Evolutionary conservation across 2,888 invertebrate genomes (phyloP).

Genomic region (Plutella xylostella): DNA sequence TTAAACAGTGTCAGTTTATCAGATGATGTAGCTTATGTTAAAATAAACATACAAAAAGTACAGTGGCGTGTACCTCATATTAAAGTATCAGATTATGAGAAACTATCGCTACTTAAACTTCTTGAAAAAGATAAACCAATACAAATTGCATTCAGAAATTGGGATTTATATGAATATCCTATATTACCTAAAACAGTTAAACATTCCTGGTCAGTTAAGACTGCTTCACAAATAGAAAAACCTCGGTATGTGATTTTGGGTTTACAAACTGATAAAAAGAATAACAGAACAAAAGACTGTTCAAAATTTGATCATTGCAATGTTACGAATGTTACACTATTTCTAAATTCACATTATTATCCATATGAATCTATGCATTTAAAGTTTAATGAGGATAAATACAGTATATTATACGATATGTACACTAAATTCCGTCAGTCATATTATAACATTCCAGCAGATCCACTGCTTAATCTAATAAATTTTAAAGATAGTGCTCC

Average conservation of each 20-base stretch:
- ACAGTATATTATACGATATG: too few species aligned
- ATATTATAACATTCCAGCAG: constrained; percentile 11
- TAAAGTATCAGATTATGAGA: constrained; percentile 17
- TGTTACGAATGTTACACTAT: constrained; percentile 30
- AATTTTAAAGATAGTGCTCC: constrained; percentile 17
- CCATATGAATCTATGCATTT: constrained; percentile 32
- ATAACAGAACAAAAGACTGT: constrained; percentile 19
- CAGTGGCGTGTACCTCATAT: constrained; percentile 10
- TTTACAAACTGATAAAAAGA: constrained; percentile 34
- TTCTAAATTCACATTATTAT: constrained; percentile 30
- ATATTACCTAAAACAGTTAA: constrained; percentile 26
- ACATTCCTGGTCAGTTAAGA: constrained; percentile 29
- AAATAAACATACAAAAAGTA: constrained; percentile 17
- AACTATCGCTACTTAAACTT: constrained; percentile 17
- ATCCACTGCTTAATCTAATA: constrained; percentile 12
- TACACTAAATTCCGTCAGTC: constrained; percentile 14
- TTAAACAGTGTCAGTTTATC: constrained; percentile 22
- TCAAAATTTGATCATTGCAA: too few species aligned
- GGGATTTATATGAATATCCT: constrained; percentile 36
- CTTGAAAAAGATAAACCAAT: too few species aligned
- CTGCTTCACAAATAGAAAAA: constrained; percentile 31
- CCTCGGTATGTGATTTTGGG: constrained; percentile 34
- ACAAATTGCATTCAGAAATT: too few species aligned
- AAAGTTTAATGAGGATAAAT: constrained; percentile 19
- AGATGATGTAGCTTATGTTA: constrained; percentile 11